Evolutionary conservation across 2,797 vertebrate species (phyloP).

Genomic region (Cephalopachus bancanus): DNA sequence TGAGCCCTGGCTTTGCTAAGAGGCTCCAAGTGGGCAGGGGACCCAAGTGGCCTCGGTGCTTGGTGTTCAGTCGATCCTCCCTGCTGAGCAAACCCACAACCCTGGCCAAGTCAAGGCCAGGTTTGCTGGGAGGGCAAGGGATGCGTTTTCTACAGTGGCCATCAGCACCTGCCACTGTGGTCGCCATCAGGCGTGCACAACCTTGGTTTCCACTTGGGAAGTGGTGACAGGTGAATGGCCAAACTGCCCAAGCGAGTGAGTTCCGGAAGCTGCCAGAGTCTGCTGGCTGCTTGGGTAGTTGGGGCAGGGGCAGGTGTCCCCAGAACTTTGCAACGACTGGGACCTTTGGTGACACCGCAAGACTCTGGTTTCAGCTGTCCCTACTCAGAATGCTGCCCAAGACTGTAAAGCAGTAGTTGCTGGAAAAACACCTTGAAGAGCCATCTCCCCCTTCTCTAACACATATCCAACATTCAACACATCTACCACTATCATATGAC

Average conservation of each 20-base stretch:
- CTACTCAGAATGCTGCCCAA: neutral
- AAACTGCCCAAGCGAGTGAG: neutral
- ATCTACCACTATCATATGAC: neutral
- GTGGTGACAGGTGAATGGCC: neutral
- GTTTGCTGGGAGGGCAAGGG: neutral
- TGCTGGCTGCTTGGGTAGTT: neutral
- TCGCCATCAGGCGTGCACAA: neutral
- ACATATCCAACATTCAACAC: neutral
- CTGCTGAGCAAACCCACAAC: fast-evolving
- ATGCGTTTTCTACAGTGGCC: neutral
- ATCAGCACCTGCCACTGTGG: neutral
- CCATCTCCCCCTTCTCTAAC: neutral
- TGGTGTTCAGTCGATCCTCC: neutral
- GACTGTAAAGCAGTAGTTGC: neutral
- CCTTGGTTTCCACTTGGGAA: neutral
- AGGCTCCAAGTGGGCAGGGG: fast-evolving
- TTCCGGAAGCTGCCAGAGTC: neutral
- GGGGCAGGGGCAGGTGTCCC: neutral
- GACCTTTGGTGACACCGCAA: neutral
- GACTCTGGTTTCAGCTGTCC: neutral
- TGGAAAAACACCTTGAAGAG: neutral
- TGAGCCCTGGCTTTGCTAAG: neutral
- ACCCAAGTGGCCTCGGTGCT: too few species aligned
- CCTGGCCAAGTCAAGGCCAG: slow-evolving; percentile 26
- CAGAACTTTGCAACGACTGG: neutral